Base-by-base conservation (phyloP, 2,797 vertebrate genomes). In the Telmatherina bonti region DNA sequence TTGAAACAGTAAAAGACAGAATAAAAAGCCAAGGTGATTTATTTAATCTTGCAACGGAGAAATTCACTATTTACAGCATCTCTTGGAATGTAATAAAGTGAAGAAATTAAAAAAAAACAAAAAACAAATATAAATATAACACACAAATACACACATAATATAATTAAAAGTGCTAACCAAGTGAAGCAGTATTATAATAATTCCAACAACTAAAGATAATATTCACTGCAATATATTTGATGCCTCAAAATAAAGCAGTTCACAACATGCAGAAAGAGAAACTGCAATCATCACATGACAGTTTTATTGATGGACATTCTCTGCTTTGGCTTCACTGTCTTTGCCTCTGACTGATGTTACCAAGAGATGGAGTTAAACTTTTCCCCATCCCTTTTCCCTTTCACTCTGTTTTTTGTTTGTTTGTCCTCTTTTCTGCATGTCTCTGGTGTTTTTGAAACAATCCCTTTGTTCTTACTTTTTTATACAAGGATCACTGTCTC, bases 381-480 rank as follows among this genome's bases (percentile, higher is more conserved):
- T 30, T 47, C 55, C n/a, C 56, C 31, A 36, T 56, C 58, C 65
- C 65, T 72, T 56, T 36, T 43, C 69, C 73, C 62, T 53, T 65
- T 72, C 68, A 65, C 60, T 72, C 55, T 55, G 41, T 56, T 74
- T 76, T 82, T 81, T 51, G 12, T 1, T 51, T 51, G 7, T 51
- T 24, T 24, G 20, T 18, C 20, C 49, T 56, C 6, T 65, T 78
- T 77, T 78, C 85, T 72, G 77, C 79, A 84, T 87, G 79, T 54
- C 67, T 83, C 70, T 85, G 84, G 85, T 87, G 72, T 79, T 72
- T 74, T 67, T 60, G 63, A 60, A 69, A 69, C 53, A 66, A 66
- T 78, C 76, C 58, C 71, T 74, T 64, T 85, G 59, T 56, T 56
- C 41, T 58, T 67, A 31, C 8, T 2, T 16, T 13, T 41, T 55